Conservation (phyloP, 2,888 invertebrate species). For the Yponomeuta malinellus region DNA sequence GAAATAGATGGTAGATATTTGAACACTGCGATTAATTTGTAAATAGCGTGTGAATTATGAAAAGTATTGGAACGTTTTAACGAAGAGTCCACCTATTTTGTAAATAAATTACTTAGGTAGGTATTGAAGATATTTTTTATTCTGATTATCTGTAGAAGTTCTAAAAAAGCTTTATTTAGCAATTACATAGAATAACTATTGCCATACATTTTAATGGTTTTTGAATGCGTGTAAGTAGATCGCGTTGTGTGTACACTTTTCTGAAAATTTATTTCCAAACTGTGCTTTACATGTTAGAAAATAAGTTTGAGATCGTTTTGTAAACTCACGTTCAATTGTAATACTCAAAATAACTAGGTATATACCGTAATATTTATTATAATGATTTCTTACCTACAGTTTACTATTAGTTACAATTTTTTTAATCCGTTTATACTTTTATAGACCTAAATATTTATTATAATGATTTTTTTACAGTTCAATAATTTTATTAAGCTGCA, state of each 20-base stretch:
- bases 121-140: not conserved
- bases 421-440: too few species aligned
- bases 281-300: conserved; percentile 13
- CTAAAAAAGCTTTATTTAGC: conserved; percentile 66
- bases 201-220: conserved; percentile 43
- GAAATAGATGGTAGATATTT: not conserved
- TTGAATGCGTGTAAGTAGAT: conserved; percentile 22
- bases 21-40: not conserved
- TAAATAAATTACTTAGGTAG: conserved; percentile 47
- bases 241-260: conserved; percentile 20
- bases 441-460: too few species aligned
- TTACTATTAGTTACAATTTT: too few species aligned
- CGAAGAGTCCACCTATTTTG: conserved; percentile 75
- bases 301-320: conserved; percentile 11
- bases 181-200: conserved; percentile 52
- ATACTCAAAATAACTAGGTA: too few species aligned
- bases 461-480: too few species aligned
- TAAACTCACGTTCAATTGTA: not conserved
- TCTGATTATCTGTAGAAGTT: conserved; percentile 36
- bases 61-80: conserved; percentile 51
- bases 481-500: too few species aligned
- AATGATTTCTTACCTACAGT: too few species aligned
- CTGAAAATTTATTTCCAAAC: not conserved
- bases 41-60: conserved; percentile 17
- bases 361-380: too few species aligned